Base-by-base conservation (phyloP, 2,888 invertebrate genomes). In the Danaus chrysippus region DNA sequence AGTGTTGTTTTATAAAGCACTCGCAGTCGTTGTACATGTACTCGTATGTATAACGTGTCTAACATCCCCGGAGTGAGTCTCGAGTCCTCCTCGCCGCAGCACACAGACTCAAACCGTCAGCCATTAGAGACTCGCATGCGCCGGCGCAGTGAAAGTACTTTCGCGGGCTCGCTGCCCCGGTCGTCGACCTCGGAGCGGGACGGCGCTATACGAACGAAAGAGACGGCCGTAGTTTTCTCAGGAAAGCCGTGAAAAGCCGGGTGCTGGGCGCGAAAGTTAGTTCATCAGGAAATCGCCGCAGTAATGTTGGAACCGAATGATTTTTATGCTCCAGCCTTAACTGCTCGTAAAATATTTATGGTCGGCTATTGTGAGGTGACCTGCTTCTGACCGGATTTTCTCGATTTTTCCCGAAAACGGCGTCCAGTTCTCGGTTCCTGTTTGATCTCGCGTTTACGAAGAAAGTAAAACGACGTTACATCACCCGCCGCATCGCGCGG, bases 141-240 rank as follows among this genome's bases (percentile, higher is more conserved):
- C 83, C 74, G 68, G 83, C 87, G 84, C 87, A 89, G 90, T 87
- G 89, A 91, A 90, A 90, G 90, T 90, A 86, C 89, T 90, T 91
- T 90, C 90, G 86, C 87, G 88, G 84, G 87, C 87, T 81, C 87
- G 81, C 81, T 82, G 87, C 83, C 86, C 87, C 87, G 90, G 89
- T 89, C 90, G 85, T 79, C 83, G 87, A 88, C 83, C 87, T 81
- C 81, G 76, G 79, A 68, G 75, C 52, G 74, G 76, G 81, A 80
- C 73, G 68, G 68, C 65, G 68, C 72, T 62, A 70, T 72, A 73
- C 69, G 66, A 23, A 58, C 67, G 80, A 87, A 72, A 72, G 78
- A 71, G 87, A 86, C 70, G 67, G 73, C 63, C 74, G 74, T 78
- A 81, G 68, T 79, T 86, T 49, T 82, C 82, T 83, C 81, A 82